These are phyloP conservation scores for Diachasma alloeum DNA, from an alignment of 1,140 invertebrate species.

Conservation along the genomic window DNA sequence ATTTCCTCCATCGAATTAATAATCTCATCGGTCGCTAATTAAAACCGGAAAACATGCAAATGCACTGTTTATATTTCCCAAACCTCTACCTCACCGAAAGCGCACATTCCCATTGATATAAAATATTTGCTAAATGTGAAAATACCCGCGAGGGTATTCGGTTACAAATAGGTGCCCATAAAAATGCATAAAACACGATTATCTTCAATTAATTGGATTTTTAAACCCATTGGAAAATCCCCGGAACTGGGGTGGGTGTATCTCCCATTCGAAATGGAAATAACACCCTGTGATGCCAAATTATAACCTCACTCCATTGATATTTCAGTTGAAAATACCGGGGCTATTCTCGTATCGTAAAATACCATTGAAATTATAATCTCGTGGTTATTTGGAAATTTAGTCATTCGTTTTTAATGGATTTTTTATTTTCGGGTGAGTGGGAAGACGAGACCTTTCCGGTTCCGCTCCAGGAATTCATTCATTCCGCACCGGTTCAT, in stretches of 20 bases:
- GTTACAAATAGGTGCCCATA: conserved; percentile 56
- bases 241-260: not conserved
- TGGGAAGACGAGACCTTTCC: too few species aligned
- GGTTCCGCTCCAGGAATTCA: too few species aligned
- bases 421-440: not conserved
- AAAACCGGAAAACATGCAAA: conserved; percentile 64
- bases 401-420: not conserved
- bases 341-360: not conserved
- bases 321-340: not conserved
- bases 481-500: too few species aligned
- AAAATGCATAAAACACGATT: conserved; percentile 63
- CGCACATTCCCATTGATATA: not conserved
- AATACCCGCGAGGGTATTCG: conserved; percentile 37
- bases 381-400: not conserved
- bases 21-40: conserved; percentile 61
- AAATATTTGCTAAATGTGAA: not conserved
- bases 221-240: conserved; percentile 27
- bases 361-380: not conserved
- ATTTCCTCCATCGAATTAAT: conserved; percentile 50
- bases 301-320: conserved; percentile 10
- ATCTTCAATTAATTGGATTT: conserved; percentile 53
- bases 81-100: not conserved
- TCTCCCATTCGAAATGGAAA: conserved; percentile 11
- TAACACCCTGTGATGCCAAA: conserved; percentile 13
- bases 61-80: conserved; percentile 54